These are phyloP conservation scores for Dinomys branickii DNA, from an alignment of 2,113 vertebrate genomes.

Conservation along the genomic window DNA sequence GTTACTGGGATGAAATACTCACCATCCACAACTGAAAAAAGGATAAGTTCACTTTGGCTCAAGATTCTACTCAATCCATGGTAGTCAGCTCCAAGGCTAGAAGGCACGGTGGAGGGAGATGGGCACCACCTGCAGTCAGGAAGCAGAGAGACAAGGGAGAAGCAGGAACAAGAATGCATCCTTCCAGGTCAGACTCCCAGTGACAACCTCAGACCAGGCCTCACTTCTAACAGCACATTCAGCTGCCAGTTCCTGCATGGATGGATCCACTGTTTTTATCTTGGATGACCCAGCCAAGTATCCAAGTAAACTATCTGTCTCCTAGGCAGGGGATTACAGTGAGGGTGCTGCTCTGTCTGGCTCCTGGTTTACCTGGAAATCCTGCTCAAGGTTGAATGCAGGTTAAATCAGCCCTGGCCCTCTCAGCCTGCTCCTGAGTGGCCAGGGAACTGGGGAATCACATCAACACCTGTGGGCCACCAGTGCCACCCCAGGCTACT, in stretches of 20 bases:
- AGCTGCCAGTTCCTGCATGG: not conserved
- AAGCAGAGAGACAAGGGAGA: not conserved
- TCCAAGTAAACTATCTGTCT: not conserved
- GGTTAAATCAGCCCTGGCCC: not conserved
- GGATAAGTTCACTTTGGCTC: not conserved
- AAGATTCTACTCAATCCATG: not conserved
- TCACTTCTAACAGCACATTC: not conserved
- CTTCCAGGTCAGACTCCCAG: not conserved
- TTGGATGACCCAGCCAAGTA: not conserved
- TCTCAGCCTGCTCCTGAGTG: not conserved
- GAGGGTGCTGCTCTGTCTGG: not conserved
- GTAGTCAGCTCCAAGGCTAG: not conserved
- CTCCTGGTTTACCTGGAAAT: not conserved
- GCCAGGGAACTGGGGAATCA: not conserved
- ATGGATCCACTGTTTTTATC: not conserved
- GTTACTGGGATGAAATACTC: not conserved
- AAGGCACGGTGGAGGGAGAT: not conserved
- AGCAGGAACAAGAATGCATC: not conserved
- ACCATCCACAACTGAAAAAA: not conserved
- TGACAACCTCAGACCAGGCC: not conserved
- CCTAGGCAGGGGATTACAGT: not conserved
- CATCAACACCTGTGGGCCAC: no score
- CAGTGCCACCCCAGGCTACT: fast-evolving
- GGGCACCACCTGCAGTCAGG: not conserved
- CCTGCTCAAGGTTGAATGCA: not conserved